phyloP scores from a whole-genome alignment of 2,888 invertebrate species.

The Xestobium rufovillosum region DNA sequence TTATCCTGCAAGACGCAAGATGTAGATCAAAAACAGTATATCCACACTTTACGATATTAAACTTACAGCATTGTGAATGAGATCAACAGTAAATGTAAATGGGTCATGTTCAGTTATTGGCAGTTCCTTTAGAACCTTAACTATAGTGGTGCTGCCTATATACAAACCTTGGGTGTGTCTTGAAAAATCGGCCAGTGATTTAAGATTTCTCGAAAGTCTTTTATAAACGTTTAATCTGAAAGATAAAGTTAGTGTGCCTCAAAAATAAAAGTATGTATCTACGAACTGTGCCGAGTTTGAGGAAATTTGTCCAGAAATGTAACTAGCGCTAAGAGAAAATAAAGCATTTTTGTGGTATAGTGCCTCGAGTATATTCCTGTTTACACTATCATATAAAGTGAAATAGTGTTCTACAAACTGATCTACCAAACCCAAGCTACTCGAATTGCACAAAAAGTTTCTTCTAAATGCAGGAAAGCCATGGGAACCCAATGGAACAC shows the following conservation, averaged over 20 bases:
- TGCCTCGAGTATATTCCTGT: constrained; percentile 47
- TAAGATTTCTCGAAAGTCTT: constrained; percentile 45
- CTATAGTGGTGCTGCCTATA: constrained; percentile 38
- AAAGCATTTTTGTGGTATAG: constrained; percentile 58
- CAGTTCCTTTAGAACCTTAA: constrained; percentile 44
- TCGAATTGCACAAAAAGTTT: constrained; percentile 48
- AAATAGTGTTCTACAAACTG: constrained; percentile 62
- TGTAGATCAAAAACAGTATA: constrained; percentile 12
- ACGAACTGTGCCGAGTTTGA: constrained; percentile 34
- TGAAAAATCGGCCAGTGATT: constrained; percentile 38
- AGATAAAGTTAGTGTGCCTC: constrained; percentile 13
- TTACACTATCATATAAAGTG: constrained; percentile 54
- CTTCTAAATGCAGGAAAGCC: constrained; percentile 44
- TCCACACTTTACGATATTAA: constrained; percentile 7
- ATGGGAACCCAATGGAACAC: constrained; percentile 38
- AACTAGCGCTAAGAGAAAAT: constrained; percentile 50
- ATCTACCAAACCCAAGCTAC: constrained; percentile 47
- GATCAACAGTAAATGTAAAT: constrained; percentile 58
- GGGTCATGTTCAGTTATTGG: constrained; percentile 60
- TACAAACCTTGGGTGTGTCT: constrained; percentile 32
- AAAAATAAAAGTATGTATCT: neutral
- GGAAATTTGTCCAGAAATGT: constrained; percentile 31
- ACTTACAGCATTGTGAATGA: constrained; percentile 55
- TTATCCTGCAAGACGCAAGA: constrained; percentile 39
- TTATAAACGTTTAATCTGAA: constrained; percentile 39